Conservation (phyloP, 2,888 invertebrate species). For the Toxonevra muliebris region DNA sequence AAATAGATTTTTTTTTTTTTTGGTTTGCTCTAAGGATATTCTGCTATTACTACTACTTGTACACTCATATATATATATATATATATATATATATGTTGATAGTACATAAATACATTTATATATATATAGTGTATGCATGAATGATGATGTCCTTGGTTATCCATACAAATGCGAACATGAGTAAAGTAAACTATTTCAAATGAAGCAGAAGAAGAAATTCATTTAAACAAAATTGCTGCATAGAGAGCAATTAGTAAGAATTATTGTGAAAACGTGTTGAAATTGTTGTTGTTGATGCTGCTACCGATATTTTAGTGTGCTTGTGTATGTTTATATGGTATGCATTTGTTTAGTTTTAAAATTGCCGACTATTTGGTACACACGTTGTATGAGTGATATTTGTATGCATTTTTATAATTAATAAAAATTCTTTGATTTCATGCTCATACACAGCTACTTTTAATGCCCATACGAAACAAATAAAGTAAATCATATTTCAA, state of each 20-base stretch:
- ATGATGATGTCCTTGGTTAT: conserved; percentile 20
- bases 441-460: too few species aligned
- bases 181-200: conserved; percentile 27
- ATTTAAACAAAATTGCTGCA: conserved; percentile 58
- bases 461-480: too few species aligned
- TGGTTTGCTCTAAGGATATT: neutral
- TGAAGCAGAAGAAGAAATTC: conserved; percentile 40
- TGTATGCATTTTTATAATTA: neutral
- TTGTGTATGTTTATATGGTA: too few species aligned
- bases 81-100: too few species aligned
- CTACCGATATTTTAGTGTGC: too few species aligned
- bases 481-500: too few species aligned
- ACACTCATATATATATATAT: too few species aligned
- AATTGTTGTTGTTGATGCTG: conserved; percentile 16
- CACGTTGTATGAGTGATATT: neutral
- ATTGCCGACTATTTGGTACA: too few species aligned
- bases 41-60: neutral
- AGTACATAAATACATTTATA: neutral
- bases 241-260: conserved; percentile 59
- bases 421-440: too few species aligned
- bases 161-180: conserved; percentile 14
- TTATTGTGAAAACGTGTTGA: conserved; percentile 56
- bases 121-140: too few species aligned
- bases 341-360: too few species aligned
- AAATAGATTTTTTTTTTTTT: neutral